Percentiles rank a stretch among this genome's conserved stretches.
These are phyloP conservation scores for Aepyceros melampus DNA, from an alignment of 2,113 vertebrate genomes.

Conservation along the genomic window DNA sequence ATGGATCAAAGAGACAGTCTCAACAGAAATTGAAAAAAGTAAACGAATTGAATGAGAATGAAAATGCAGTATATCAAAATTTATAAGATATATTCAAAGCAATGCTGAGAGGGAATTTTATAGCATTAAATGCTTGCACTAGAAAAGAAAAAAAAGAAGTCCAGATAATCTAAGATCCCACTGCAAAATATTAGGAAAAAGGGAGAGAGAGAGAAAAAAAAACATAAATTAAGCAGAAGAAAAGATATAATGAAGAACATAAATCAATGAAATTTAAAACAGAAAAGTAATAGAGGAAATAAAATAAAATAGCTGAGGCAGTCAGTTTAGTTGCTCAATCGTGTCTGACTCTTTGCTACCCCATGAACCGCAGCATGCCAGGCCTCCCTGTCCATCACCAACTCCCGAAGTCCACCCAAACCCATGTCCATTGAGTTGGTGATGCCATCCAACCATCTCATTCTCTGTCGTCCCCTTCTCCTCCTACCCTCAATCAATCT, in stretches of 20 bases:
- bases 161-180: background rate
- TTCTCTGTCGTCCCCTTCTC: background rate
- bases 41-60: background rate
- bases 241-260: background rate
- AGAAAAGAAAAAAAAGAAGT: background rate
- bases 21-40: background rate
- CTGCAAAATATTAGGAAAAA: background rate
- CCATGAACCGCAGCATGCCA: background rate
- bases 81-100: background rate
- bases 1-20: background rate
- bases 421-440: background rate
- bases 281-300: background rate
- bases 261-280: background rate
- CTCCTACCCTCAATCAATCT: background rate
- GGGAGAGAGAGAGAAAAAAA: background rate
- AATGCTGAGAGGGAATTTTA: background rate
- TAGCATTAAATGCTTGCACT: background rate
- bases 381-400: background rate
- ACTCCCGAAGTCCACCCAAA: background rate
- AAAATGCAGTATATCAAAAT: background rate
- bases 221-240: background rate
- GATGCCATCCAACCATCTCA: background rate
- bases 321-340: fast-evolving
- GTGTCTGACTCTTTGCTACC: background rate
- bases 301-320: background rate